These are phyloP conservation scores for Erythrocebus patas DNA, from an alignment of 2,113 vertebrate genomes.

Conservation along the genomic window DNA sequence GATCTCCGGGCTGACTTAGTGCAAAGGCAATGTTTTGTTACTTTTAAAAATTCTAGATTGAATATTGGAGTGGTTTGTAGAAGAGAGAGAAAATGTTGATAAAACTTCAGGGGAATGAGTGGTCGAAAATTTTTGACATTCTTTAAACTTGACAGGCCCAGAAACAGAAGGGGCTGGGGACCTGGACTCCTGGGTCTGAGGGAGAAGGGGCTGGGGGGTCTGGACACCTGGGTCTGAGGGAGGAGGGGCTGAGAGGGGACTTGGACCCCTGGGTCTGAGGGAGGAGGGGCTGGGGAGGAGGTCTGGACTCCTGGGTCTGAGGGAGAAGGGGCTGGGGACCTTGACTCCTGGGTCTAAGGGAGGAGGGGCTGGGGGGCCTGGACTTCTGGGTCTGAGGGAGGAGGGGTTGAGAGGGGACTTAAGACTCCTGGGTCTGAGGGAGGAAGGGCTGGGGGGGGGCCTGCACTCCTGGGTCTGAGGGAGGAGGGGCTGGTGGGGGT, in stretches of 20 bases:
- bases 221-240: neutral
- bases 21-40: neutral
- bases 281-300: neutral
- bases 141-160: neutral
- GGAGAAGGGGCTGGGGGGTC: neutral
- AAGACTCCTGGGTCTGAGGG: neutral
- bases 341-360: too few species aligned
- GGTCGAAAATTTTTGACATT: neutral
- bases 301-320: too few species aligned
- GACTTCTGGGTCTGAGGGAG: neutral
- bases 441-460: too few species aligned
- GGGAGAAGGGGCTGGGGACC: too few species aligned
- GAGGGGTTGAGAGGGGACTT: neutral
- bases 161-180: neutral
- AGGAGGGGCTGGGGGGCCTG: rapidly evolving
- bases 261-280: neutral
- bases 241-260: neutral
- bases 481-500: too few species aligned
- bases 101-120: neutral
- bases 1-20: rapidly evolving
- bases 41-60: neutral
- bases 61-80: neutral
- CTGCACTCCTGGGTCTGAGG: neutral
- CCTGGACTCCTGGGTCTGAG: neutral
- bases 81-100: neutral